Evolutionary conservation across 2,888 invertebrate species (phyloP).

Genomic region (Agrilus cyanescens): DNA sequence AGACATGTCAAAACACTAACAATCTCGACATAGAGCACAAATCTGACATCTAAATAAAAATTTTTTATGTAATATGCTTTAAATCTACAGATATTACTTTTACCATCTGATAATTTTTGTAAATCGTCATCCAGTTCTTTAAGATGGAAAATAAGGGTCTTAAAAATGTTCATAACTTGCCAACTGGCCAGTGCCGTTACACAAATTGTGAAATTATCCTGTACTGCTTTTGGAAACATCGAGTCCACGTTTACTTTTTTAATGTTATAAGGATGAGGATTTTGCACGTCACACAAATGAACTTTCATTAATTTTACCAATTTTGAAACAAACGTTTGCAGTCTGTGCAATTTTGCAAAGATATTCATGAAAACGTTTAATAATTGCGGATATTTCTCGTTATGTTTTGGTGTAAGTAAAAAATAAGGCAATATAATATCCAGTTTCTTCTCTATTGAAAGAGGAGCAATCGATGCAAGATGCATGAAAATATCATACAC

Average conservation of each 20-base stretch:
- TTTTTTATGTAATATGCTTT: too few species aligned
- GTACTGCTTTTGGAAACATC: conserved; percentile 25
- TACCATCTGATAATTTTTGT: conserved; percentile 15
- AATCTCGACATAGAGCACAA: conserved; percentile 20
- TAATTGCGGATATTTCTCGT: conserved; percentile 22
- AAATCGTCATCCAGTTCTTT: conserved; percentile 18
- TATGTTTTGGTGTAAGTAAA: conserved; percentile 16
- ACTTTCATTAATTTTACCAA: conserved; percentile 15
- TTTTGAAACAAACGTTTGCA: conserved; percentile 29
- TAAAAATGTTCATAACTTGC: conserved; percentile 30
- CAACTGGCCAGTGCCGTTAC: conserved; percentile 25
- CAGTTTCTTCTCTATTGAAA: conserved; percentile 25
- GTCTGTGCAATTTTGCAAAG: conserved; percentile 28
- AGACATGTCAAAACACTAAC: conserved; percentile 23
- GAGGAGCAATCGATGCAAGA: conserved; percentile 26
- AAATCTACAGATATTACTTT: conserved; percentile 1
- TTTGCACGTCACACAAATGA: too few species aligned
- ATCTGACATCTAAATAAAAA: too few species aligned
- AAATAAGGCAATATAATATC: conserved; percentile 24
- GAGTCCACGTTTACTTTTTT: conserved; percentile 11
- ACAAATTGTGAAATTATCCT: conserved; percentile 25
- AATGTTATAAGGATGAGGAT: too few species aligned
- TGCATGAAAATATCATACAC: conserved; percentile 24
- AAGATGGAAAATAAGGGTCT: conserved; percentile 27
- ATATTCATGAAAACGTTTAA: conserved; percentile 26